phyloP scores from a whole-genome alignment of 2,888 invertebrate species.

The Monopis laevigella region DNA sequence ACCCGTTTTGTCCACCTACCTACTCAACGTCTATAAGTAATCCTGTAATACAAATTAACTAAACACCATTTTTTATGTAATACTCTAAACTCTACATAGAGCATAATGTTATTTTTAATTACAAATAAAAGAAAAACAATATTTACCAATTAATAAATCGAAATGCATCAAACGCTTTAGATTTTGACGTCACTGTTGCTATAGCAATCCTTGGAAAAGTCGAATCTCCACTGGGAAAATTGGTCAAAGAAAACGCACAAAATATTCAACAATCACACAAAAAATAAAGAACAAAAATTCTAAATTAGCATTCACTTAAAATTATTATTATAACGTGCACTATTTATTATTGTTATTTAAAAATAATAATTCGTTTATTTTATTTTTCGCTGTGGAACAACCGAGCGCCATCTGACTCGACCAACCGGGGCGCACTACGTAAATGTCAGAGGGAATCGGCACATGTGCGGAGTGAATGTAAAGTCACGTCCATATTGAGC shows the following conservation, averaged over 20 bases:
- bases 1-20: too few relatives aligned
- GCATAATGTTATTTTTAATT: neutral
- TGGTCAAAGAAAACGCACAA: constrained; percentile 5
- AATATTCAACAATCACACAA: constrained; percentile 9
- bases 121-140: neutral
- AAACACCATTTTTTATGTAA: too few relatives aligned
- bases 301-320: constrained; percentile 9
- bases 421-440: constrained; percentile 60
- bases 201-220: constrained; percentile 49
- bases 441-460: constrained; percentile 53
- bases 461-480: constrained; percentile 55
- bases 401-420: constrained; percentile 45
- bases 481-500: constrained; percentile 31
- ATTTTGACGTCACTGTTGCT: constrained; percentile 62
- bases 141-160: constrained; percentile 22
- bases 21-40: too few relatives aligned
- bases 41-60: too few relatives aligned
- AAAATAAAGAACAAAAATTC: constrained; percentile 24
- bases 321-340: constrained; percentile 27
- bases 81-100: neutral
- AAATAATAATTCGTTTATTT: constrained; percentile 5
- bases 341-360: constrained; percentile 20
- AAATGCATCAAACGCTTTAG: constrained; percentile 62
- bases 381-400: neutral
- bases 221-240: constrained; percentile 24